Base-by-base conservation (phyloP, 2,888 invertebrate genomes). In the Myopa testacea region DNA sequence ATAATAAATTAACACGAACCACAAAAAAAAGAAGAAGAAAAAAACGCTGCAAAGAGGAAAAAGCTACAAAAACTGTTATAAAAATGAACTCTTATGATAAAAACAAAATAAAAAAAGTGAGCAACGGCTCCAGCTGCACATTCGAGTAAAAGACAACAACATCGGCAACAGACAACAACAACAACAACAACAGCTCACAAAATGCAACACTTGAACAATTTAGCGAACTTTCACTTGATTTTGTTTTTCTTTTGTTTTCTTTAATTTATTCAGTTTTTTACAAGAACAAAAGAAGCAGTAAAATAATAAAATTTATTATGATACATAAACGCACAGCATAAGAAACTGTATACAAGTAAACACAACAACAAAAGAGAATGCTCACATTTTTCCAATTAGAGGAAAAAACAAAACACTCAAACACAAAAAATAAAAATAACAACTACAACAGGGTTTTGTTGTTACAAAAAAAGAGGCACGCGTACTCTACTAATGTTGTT, bases 191-290 rank as follows among this genome's bases (percentile, higher is more conserved):
- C 62, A 62, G 10, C 62, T 62, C 62, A n/a, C 10, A 62, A 19
- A 62, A 26, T 62, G 62, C 62, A 62, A 62, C 62, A 62, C 34
- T 62, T 62, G 26, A 62, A 19, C 62, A 8, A 62, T 62, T 62
- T 55, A 40, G 38, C 26, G 60, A 60, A 63, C 62, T 63, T 62
- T 63, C 50, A 38, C 26, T 73, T 38, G 3, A 6, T 55, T 34
- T 12, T 45, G 6, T 10, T 45, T 45, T 45, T 45, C 6, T 45
- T 45, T 45, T 45, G 45, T 10, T 1, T 45, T 45, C 10, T 45
- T 45, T 45, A 45, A 45, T 45, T 26, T 26, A 26, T 26, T 26
- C 26, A 26, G 1, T 26, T 26, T 26, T 26, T 26, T 26, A 26
- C 26, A 26, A 26, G 26, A 26, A 26, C 26, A 26, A 26, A 26